Conservation (phyloP, 1,140 invertebrate genomes). For the Xylocopa sonorina region DNA sequence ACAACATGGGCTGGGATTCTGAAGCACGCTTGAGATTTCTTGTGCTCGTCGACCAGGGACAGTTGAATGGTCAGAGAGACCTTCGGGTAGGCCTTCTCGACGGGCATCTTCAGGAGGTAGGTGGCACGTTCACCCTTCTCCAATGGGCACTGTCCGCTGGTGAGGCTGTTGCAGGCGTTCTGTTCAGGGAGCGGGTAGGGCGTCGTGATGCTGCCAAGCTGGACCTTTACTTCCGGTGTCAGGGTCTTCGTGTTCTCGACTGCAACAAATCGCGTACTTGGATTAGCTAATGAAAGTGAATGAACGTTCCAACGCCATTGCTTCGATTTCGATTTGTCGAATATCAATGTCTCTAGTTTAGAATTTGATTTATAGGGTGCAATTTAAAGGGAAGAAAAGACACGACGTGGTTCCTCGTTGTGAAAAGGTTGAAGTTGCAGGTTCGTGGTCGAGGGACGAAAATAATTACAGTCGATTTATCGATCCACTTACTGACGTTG, state of each 20-base stretch:
- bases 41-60: slow-evolving; percentile 50
- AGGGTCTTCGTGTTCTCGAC: slow-evolving; percentile 54
- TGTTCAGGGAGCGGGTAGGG: slow-evolving; percentile 60
- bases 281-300: background rate
- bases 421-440: no score
- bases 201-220: slow-evolving; percentile 1
- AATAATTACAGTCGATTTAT: no score
- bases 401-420: no score
- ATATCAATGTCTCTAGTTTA: no score
- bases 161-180: slow-evolving; percentile 67
- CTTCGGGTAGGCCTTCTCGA: slow-evolving; percentile 61
- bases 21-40: slow-evolving; percentile 60
- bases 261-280: slow-evolving; percentile 48
- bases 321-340: no score
- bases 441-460: no score
- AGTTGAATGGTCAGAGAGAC: slow-evolving; percentile 60
- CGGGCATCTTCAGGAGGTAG: slow-evolving; percentile 68
- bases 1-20: slow-evolving; percentile 55
- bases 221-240: slow-evolving; percentile 57
- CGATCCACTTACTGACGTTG: slow-evolving; percentile 56
- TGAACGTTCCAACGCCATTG: no score
- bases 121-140: slow-evolving; percentile 64
- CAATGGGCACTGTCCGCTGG: slow-evolving; percentile 69
- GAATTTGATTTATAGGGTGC: no score
- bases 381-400: no score